Evolutionary conservation across 2,888 invertebrate species (phyloP), one percentile per base, ranked within the genome.

Genomic region (Gymnoscelis rufifasciata): DNA sequence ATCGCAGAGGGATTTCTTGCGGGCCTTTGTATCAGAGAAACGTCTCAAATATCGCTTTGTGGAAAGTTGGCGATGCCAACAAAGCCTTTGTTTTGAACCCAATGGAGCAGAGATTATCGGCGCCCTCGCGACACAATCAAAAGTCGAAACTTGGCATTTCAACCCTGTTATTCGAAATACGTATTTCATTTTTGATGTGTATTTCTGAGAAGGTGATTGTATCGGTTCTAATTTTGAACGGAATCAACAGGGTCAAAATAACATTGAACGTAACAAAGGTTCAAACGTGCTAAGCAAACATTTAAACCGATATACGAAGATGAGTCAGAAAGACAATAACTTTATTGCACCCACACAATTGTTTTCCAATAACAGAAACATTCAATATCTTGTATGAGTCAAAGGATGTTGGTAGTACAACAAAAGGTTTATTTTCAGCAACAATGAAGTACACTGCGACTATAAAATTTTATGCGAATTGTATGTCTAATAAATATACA

Each of bases 81-180:
- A 59, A 53, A 51, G 47, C 54, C 48, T 60, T 71, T 70, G 67
- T 68, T 67, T 53, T 49, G 41, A 50, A 61, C 54, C 43, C 41
- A 57, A 48, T 54, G 44, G 38, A 57, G 54, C 48, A 37, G 47
- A 54, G 54, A 62, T 65, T 66, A 57, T 56, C 51, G 52, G 15
- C 48, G 51, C 50, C 56, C 48, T 57, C 51, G 55, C 42, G 45
- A 47, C 55, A 54, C 43, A 43, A 38, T 39, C 36, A 67, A 70
- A 71, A 65, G 70, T 64, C 60, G 54, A 44, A 38, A 52, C 47
- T 58, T 58, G 66, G 53, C 60, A 66, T 72, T 67, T 63, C 39
- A 45, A 47, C 39, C 54, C 47, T 64, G 62, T 50, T 65, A 60
- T 48, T 59, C 50, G 45, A 54, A 33, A 37, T 42, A 52, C 44